These are phyloP conservation scores for Cygnus atratus DNA, from an alignment of 2,113 vertebrate species.

Conservation along the genomic window DNA sequence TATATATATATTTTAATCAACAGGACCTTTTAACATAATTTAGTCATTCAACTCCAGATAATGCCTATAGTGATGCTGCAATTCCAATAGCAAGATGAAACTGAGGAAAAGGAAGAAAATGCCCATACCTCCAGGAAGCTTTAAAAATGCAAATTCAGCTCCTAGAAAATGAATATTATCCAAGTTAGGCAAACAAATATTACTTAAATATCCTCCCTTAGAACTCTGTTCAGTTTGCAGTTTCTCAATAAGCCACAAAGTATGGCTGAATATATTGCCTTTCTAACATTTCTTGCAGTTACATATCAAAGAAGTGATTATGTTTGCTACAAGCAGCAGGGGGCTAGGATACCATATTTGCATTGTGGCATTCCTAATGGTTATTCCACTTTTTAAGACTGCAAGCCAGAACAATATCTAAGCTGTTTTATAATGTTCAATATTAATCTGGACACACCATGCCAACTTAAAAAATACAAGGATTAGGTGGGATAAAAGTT, in stretches of 20 bases:
- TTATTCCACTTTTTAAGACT: conserved; percentile 32
- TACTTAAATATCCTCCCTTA: background rate
- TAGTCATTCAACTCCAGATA: background rate
- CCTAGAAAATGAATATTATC: background rate
- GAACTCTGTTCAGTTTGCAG: background rate
- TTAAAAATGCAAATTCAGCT: background rate
- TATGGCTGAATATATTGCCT: background rate
- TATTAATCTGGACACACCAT: conserved; percentile 21
- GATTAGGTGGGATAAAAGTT: conserved; percentile 61
- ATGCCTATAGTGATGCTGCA: background rate
- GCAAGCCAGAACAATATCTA: conserved; percentile 13
- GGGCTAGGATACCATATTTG: background rate
- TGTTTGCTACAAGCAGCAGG: background rate
- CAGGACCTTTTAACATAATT: background rate
- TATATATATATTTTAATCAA: background rate
- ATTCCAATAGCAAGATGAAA: background rate
- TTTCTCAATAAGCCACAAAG: background rate
- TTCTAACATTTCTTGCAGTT: background rate
- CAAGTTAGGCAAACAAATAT: background rate
- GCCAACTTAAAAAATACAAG: conserved; percentile 54
- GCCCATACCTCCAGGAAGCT: background rate
- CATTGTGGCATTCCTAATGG: background rate
- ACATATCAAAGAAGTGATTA: background rate
- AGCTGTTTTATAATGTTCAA: conserved; percentile 39
- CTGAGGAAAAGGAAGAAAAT: background rate